Base-by-base conservation (phyloP, 2,797 vertebrate species). In the Telmatherina bonti region DNA sequence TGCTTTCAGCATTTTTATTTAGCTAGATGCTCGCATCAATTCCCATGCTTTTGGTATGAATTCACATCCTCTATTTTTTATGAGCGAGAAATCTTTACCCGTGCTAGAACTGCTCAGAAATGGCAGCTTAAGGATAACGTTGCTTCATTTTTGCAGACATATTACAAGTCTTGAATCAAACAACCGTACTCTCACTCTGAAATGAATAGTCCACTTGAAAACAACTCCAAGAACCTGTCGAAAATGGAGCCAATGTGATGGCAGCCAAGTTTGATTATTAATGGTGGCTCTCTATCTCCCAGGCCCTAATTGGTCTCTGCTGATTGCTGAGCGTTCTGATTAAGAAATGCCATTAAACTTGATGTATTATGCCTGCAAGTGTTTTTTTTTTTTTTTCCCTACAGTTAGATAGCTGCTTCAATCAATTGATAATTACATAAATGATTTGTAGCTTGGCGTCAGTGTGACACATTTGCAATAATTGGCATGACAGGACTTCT, bases 301-400 rank as follows among this genome's bases (percentile, higher is more conserved):
- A 77, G 85, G 74, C 81, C 84, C 75, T 93, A 93, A 94, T 95
- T 94, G 92, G 92, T 93, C 93, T 92, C 86, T 80, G 81, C 85
- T 94, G 93, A 92, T 94, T 90, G 91, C 91, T 52, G 82, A 88
- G 86, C 82, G 70, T 92, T 91, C 83, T 91, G 93, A 93, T 95
- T 93, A 93, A 92, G 92, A 92, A 93, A 93, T 76, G 82, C 85
- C 89, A 94, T 95, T 93, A 92, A 89, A 93, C 91, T 90, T 86
- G 85, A 91, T 93, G 89, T 86, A 92, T 93, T 88, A 84, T 74
- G 81, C 86, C 83, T 92, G 81, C 80, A 79, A 90, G 92, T 90
- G 84, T 79, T 88, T 92, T 89, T 87, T 53, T 92, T 90, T 83
- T 79, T 88, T 92, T 89, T 87, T 53, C 18, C 16, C 12, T 89